Base-by-base conservation (phyloP, 2,113 vertebrate genomes). In the Silurus meridionalis region DNA sequence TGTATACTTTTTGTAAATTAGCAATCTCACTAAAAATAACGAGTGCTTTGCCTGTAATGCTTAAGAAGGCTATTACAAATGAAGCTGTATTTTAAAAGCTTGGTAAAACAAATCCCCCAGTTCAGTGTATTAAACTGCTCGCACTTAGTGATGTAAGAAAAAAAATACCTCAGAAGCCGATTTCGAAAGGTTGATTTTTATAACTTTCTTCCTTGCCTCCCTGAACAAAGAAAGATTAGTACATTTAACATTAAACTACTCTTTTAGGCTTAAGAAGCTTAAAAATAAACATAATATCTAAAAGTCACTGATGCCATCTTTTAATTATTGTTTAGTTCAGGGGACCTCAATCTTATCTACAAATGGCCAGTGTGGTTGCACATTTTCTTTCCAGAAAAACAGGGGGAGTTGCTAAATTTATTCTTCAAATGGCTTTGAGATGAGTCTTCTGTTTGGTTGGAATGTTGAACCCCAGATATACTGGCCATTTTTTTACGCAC, bases 161-260 rank as follows among this genome's bases (percentile, higher is more conserved):
- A 17, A n/a, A 61, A 37, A 28, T 82, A 97, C 96, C 94, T 96
- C 95, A 88, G 91, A 95, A 75, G 93, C 91, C 0, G 94, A 88
- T 60, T 95, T 90, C 48, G 95, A 92, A 0, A 93, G 92, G 6
- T 89, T 91, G 64, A 96, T 96, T 90, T 96, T 96, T 87, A 97
- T 95, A 57, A 97, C 89, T 58, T 96, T 96, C 86, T 96, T 96
- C 23, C 95, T 95, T 0, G 80, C 14, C 13, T 25, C 58, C 58
- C 89, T 92, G 50, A 21, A n/a, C 9, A 63, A 67, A 71, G 15
- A 61, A 48, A 5, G 25, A n/a, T 21, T 17, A 58, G 53, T 19
- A 79, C 28, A 25, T 10, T 3, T 17, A 60, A 60, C 8, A n/a
- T 37, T 37, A 37, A 21, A 74, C 4, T 23, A 23, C 19, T 23